A percentile compares a stretch with the other conserved stretches of the same genome.
Conservation (phyloP, 2,888 invertebrate species). For the Horisme vitalbata region DNA sequence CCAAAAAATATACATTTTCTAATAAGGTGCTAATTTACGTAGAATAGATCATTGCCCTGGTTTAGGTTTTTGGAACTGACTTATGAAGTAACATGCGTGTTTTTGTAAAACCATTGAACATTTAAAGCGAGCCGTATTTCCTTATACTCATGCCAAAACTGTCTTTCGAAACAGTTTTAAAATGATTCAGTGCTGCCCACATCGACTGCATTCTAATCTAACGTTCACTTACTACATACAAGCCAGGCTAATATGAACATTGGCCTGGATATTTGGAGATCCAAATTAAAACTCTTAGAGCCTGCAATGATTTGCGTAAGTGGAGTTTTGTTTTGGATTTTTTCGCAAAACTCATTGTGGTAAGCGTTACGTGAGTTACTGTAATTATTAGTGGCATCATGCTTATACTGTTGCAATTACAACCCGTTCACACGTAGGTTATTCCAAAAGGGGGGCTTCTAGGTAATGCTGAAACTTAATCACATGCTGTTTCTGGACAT, state of each 20-base stretch:
- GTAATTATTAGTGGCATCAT: conserved; percentile 1
- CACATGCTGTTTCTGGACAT: too few species aligned
- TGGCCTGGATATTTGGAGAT: conserved; percentile 27
- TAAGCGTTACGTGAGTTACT: conserved; percentile 4
- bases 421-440: too few species aligned
- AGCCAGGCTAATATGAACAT: conserved; percentile 24
- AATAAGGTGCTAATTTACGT: not conserved
- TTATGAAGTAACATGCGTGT: not conserved
- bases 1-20: too few species aligned
- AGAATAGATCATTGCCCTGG: too few species aligned
- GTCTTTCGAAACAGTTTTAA: conserved; percentile 12
- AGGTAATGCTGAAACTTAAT: too few species aligned
- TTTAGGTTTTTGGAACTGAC: too few species aligned
- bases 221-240: conserved; percentile 14
- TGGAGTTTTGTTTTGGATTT: not conserved
- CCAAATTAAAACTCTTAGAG: conserved; percentile 8
- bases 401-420: too few species aligned
- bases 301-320: conserved; percentile 7
- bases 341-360: conserved; percentile 3
- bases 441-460: too few species aligned
- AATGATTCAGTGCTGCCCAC: conserved; percentile 24
- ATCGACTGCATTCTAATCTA: conserved; percentile 21
- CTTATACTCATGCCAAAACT: conserved; percentile 11
- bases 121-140: not conserved
- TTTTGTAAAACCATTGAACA: not conserved